These are phyloP conservation scores for Platycercus adscitus DNA, from an alignment of 2,113 vertebrate species.

Conservation along the genomic window DNA sequence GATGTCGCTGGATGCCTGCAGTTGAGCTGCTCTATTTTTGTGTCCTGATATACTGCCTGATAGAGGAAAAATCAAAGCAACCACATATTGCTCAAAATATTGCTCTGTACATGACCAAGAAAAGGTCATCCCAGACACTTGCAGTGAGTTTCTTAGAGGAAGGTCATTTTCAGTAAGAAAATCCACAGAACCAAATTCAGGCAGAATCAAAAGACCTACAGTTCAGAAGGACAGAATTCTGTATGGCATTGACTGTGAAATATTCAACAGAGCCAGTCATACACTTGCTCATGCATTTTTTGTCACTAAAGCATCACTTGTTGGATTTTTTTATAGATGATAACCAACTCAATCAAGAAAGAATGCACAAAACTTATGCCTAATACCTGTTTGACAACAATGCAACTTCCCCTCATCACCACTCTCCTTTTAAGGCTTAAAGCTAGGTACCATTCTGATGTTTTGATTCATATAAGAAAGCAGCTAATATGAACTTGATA, in stretches of 20 bases:
- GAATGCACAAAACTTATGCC: not conserved
- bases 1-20: not conserved
- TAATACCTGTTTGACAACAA: not conserved
- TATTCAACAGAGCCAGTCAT: not conserved
- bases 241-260: not conserved
- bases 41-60: not conserved
- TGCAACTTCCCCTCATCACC: not conserved
- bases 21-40: not conserved
- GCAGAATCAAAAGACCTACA: not conserved
- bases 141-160: not conserved
- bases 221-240: not conserved
- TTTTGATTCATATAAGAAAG: not conserved
- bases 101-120: not conserved
- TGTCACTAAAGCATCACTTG: not conserved
- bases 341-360: not conserved
- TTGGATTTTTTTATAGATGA: not conserved
- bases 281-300: not conserved
- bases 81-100: not conserved
- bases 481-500: not conserved
- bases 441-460: not conserved
- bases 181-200: not conserved
- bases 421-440: not conserved
- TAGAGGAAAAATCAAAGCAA: not conserved
- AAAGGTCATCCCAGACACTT: not conserved
- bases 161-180: not conserved